These are phyloP conservation scores for Hyperoplus immaculatus DNA, from an alignment of 2,797 vertebrate species.

Conservation along the genomic window DNA sequence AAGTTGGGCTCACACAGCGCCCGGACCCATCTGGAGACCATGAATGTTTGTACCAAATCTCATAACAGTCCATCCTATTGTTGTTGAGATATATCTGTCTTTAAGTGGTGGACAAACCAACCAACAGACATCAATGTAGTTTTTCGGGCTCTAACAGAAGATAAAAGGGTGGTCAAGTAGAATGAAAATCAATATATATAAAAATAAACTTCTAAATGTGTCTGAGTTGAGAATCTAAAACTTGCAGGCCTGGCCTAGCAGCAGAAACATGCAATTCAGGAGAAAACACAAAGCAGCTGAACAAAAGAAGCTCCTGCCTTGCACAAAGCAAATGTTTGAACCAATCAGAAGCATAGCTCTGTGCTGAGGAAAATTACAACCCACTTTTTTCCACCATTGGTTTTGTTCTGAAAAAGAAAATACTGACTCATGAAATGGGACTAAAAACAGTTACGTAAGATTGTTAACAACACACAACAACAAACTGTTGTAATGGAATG, in stretches of 20 bases:
- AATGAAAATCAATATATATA: not conserved
- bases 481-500: slow-evolving; percentile 1
- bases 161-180: not conserved
- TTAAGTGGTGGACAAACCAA: not conserved
- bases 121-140: not conserved
- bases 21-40: not conserved
- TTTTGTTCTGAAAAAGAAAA: not conserved
- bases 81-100: not conserved
- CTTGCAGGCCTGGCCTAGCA: not conserved
- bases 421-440: not conserved
- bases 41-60: not conserved
- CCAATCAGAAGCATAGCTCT: not conserved
- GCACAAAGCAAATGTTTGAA: not conserved
- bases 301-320: not conserved
- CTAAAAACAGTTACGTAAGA: slow-evolving; percentile 21
- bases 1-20: not conserved
- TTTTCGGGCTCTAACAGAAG: not conserved
- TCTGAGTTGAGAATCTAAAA: not conserved
- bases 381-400: not conserved
- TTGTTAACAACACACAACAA: not conserved
- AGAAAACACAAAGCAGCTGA: slow-evolving; percentile 1
- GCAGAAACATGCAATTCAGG: not conserved
- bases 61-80: not conserved
- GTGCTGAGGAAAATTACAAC: not conserved
- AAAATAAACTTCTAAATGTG: not conserved